A percentile compares a stretch with the other conserved stretches of the same genome.
Conservation (phyloP, 2,797 vertebrate genomes). For the Alectoris magna region DNA sequence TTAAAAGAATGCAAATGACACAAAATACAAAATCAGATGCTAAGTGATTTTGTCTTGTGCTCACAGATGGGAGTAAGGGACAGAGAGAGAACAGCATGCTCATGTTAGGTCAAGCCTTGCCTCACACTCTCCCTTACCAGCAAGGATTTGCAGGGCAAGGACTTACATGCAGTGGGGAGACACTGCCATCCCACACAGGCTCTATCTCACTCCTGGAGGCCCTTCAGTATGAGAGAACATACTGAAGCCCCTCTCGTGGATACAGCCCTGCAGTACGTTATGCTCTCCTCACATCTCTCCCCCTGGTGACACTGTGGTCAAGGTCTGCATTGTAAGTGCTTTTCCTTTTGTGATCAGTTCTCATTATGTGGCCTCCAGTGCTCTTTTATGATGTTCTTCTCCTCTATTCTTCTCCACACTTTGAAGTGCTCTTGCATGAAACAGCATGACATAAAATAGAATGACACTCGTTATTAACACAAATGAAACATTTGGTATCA, state of each 20-base stretch:
- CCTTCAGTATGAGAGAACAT: not conserved
- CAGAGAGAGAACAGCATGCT: not conserved
- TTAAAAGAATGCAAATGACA: rapidly evolving
- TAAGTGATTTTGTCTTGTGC: not conserved
- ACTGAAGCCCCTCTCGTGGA: not conserved
- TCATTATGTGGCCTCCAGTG: slow-evolving; percentile 13
- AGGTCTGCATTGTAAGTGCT: not conserved
- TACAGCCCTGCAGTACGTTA: not conserved
- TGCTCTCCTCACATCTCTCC: not conserved
- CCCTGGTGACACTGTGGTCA: not conserved
- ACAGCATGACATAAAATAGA: slow-evolving; percentile 61
- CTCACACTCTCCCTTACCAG: rapidly evolving
- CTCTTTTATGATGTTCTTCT: slow-evolving; percentile 56
- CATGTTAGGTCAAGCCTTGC: not conserved
- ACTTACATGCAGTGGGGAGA: rapidly evolving
- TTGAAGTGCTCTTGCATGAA: slow-evolving; percentile 57
- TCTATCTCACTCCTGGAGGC: not conserved
- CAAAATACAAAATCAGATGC: not conserved
- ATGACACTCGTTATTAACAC: slow-evolving; percentile 48
- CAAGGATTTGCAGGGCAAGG: not conserved
- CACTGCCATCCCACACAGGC: not conserved
- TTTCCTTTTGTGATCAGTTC: slow-evolving; percentile 27
- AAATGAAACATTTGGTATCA: slow-evolving; percentile 62
- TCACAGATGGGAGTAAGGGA: not conserved
- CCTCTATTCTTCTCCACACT: slow-evolving; percentile 59